These are phyloP conservation scores for Drosophila baimaii DNA, from an alignment of 1,140 invertebrate genomes.

Conservation along the genomic window DNA sequence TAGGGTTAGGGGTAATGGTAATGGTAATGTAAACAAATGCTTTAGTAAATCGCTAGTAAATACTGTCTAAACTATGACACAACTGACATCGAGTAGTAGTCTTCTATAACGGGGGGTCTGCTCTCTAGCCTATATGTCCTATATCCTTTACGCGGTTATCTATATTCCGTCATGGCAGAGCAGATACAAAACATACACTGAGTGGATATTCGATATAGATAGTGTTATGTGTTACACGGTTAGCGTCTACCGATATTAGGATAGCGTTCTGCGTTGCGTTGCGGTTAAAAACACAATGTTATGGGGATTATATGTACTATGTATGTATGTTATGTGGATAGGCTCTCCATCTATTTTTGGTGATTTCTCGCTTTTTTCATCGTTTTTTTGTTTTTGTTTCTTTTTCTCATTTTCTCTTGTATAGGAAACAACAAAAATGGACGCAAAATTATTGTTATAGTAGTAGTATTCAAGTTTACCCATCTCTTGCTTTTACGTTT, in stretches of 20 bases:
- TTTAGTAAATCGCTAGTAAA: slow-evolving; percentile 44
- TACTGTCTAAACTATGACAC: slow-evolving; percentile 71
- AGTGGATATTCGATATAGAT: slow-evolving; percentile 47
- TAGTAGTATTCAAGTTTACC: slow-evolving; percentile 52
- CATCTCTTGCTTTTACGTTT: slow-evolving; percentile 61
- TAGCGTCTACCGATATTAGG: slow-evolving; percentile 33
- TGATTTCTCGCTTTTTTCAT: slow-evolving; percentile 8
- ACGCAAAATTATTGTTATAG: slow-evolving; percentile 79
- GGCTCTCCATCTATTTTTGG: slow-evolving; percentile 7
- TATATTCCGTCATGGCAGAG: slow-evolving; percentile 45
- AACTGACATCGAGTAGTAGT: slow-evolving; percentile 69
- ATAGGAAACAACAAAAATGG: slow-evolving; percentile 81
- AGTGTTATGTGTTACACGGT: slow-evolving; percentile 10
- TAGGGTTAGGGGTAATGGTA: slow-evolving; percentile 3
- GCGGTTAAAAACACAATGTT: slow-evolving; percentile 36
- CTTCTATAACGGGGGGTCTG: slow-evolving; percentile 38
- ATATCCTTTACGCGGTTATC: slow-evolving; percentile 43
- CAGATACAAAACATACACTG: slow-evolving; percentile 65
- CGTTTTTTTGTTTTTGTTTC: slow-evolving; percentile 24
- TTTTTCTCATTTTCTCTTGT: slow-evolving; percentile 41
- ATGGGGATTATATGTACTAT: slow-evolving; percentile 9
- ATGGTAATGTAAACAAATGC: slow-evolving; percentile 39
- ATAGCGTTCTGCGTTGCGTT: slow-evolving; percentile 22
- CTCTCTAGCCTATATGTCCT: slow-evolving; percentile 24
- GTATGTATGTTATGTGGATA: neutral